Evolutionary conservation across 1,140 invertebrate genomes (phyloP).

Genomic region (Ceratina japonica): DNA sequence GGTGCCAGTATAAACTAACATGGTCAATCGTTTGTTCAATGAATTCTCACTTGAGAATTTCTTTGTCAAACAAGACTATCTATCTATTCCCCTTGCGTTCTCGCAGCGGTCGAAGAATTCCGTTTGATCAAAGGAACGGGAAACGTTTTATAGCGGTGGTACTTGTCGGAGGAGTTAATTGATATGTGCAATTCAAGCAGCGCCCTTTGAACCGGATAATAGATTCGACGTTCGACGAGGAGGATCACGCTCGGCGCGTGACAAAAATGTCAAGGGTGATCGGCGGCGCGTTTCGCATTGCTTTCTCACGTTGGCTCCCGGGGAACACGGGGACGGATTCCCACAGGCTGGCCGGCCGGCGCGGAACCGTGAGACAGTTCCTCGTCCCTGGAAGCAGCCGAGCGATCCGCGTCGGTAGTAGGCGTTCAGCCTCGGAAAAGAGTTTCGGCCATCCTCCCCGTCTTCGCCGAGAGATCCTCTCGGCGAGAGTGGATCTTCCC

Average conservation of each 20-base stretch:
- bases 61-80: too few relatives aligned
- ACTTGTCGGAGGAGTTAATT: too few relatives aligned
- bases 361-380: conserved; percentile 65
- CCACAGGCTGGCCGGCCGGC: conserved; percentile 43
- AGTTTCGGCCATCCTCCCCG: conserved; percentile 26
- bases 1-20: too few relatives aligned
- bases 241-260: conserved; percentile 26
- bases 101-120: too few relatives aligned
- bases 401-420: conserved; percentile 63
- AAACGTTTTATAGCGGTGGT: too few relatives aligned
- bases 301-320: conserved; percentile 47
- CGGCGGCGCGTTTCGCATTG: conserved; percentile 9
- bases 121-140: too few relatives aligned
- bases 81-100: too few relatives aligned
- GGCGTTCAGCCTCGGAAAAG: conserved; percentile 57
- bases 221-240: conserved; percentile 1
- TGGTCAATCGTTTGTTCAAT: too few relatives aligned
- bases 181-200: too few relatives aligned
- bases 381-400: conserved; percentile 49
- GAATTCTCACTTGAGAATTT: too few relatives aligned
- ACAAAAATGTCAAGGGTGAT: conserved; percentile 3
- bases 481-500: conserved; percentile 59
- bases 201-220: conserved; percentile 7
- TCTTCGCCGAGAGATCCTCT: neutral
- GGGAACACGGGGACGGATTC: conserved; percentile 40